These are phyloP conservation scores for Pelobates fuscus DNA, from an alignment of 2,113 vertebrate species.

Conservation along the genomic window DNA sequence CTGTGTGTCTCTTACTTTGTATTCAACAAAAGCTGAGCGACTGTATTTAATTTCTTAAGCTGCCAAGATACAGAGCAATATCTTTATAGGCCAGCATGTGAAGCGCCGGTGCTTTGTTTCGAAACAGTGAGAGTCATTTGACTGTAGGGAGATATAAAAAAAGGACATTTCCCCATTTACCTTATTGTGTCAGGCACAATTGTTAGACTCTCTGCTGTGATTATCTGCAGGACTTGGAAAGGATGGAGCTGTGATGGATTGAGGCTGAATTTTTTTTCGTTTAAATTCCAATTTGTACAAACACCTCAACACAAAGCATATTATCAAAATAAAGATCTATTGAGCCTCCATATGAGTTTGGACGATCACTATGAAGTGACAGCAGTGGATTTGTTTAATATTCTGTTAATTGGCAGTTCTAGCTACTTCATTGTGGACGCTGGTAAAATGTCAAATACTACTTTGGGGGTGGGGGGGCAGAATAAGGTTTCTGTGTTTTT, in stretches of 20 bases:
- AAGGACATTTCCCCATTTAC: conserved; percentile 1
- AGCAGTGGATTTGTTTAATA: no score
- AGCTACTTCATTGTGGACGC: no score
- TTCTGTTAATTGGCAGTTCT: no score
- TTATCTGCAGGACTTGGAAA: neutral
- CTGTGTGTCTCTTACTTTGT: conserved; percentile 55
- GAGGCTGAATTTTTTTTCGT: neutral
- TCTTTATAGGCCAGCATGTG: conserved; percentile 55
- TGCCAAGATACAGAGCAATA: conserved; percentile 44
- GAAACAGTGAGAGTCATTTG: neutral
- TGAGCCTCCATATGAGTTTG: no score
- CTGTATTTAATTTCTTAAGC: conserved; percentile 53
- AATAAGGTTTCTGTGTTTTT: no score
- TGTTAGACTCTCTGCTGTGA: neutral
- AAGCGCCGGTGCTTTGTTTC: conserved; percentile 25
- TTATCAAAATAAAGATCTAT: no score
- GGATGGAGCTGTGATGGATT: conserved; percentile 1
- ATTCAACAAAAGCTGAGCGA: conserved; percentile 62
- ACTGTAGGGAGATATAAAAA: neutral
- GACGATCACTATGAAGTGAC: no score
- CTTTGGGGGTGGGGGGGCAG: no score
- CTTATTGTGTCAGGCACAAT: neutral
- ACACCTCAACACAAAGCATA: no score
- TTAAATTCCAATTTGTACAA: neutral
- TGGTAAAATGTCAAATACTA: no score